A percentile compares a stretch with the other conserved stretches of the same genome.
Conservation (phyloP, 2,797 vertebrate genomes). For the Phrynocephalus vlangalii region DNA sequence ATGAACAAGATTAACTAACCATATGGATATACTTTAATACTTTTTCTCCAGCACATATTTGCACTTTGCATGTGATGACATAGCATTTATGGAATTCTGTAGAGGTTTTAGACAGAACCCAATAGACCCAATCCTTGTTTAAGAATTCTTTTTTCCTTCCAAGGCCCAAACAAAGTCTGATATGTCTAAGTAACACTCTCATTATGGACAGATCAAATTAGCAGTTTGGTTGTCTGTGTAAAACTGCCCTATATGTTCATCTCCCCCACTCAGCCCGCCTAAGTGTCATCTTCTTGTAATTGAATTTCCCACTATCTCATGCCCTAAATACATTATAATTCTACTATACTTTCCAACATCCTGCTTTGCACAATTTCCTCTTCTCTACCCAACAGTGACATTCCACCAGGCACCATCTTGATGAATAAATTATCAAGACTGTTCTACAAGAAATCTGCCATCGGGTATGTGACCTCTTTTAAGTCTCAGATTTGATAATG, state of each 20-base stretch:
- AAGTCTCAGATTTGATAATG: constrained; percentile 65
- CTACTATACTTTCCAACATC: constrained; percentile 17
- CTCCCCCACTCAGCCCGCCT: neutral
- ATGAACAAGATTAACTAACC: no score
- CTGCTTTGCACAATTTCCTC: constrained; percentile 41
- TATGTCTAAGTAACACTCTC: constrained; percentile 8
- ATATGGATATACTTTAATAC: constrained; percentile 28
- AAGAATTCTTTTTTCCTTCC: neutral
- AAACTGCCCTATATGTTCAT: neutral
- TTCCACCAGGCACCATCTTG: constrained; percentile 63
- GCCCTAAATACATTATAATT: constrained; percentile 50
- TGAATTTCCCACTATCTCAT: constrained; percentile 39
- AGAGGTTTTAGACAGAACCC: neutral
- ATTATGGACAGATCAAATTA: rapidly evolving
- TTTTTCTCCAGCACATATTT: constrained; percentile 10
- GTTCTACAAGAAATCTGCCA: constrained; percentile 70
- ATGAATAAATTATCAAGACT: constrained; percentile 76
- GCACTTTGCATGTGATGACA: constrained; percentile 5
- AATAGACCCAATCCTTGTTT: neutral
- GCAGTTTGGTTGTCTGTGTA: neutral
- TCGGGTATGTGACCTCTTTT: constrained; percentile 66
- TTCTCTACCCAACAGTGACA: constrained; percentile 42
- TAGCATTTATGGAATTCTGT: constrained; percentile 37
- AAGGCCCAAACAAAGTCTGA: neutral
- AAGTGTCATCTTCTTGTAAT: constrained; percentile 19